A percentile compares a stretch with the other conserved stretches of the same genome.
Conservation (phyloP, 2,888 invertebrate genomes). For the Drosophila antonietae region DNA sequence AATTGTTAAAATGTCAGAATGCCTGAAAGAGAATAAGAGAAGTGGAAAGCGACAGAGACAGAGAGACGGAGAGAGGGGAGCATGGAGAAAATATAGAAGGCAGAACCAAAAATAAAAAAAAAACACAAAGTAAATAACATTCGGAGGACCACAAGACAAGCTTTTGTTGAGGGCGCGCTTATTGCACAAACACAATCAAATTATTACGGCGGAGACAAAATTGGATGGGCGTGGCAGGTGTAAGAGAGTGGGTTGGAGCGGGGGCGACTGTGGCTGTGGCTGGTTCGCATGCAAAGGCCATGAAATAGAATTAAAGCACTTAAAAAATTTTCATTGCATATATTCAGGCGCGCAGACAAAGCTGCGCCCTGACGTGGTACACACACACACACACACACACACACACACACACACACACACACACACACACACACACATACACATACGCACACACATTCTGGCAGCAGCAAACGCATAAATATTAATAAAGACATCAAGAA, state of each 20-base stretch:
- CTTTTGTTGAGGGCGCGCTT: conserved; percentile 36
- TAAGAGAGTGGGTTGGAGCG: neutral
- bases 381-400: conserved; percentile 5
- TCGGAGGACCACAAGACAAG: conserved; percentile 35
- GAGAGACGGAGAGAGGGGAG: neutral
- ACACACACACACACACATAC: neutral
- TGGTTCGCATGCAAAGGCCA: conserved; percentile 37
- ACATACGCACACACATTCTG: neutral
- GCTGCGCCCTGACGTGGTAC: conserved; percentile 43
- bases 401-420: neutral
- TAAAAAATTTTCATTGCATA: conserved; percentile 68
- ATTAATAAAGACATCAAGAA: conserved; percentile 71
- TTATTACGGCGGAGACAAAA: conserved; percentile 39
- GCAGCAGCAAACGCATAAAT: conserved; percentile 47
- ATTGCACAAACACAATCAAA: conserved; percentile 63
- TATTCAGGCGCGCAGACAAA: conserved; percentile 32
- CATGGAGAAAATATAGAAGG: neutral
- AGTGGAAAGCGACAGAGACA: neutral
- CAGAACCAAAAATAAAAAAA: neutral
- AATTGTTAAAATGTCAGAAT: conserved; percentile 49
- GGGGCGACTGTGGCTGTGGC: too few relatives aligned
- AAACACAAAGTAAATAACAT: conserved; percentile 45
- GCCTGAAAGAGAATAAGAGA: conserved; percentile 1
- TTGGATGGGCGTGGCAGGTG: conserved; percentile 5
- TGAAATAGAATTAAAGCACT: conserved; percentile 75